phyloP scores from a whole-genome alignment of 35 echinoderm and acorn worm genomes.

The Lytechinus pictus region DNA sequence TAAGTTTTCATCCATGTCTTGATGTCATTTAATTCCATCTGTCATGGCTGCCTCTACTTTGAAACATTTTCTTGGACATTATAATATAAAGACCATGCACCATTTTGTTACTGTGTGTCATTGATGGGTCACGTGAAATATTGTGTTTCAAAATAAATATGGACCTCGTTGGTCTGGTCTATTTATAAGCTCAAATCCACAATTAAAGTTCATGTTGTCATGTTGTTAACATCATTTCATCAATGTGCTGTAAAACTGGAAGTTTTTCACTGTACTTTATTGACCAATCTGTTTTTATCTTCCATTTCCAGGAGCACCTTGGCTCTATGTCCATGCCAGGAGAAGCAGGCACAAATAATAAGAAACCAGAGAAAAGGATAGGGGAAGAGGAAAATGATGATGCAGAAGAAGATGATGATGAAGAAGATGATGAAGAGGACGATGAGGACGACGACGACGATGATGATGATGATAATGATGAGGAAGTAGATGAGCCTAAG shows the following conservation, averaged over 20 bases:
- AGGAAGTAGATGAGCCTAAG: constrained; percentile 84
- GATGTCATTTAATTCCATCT: too few species aligned
- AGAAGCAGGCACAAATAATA: constrained; percentile 18
- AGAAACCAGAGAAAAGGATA: constrained; percentile 18
- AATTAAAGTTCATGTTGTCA: background rate
- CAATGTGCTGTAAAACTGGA: too few species aligned
- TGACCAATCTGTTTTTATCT: background rate
- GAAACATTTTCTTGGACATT: too few species aligned
- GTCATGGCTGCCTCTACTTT: too few species aligned
- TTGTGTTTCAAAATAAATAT: background rate
- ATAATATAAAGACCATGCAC: too few species aligned
- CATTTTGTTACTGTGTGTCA: too few species aligned
- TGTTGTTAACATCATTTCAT: background rate
- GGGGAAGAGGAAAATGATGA: constrained; percentile 54
- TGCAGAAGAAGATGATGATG: constrained; percentile 53
- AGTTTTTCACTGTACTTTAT: too few species aligned
- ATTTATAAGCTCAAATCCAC: background rate
- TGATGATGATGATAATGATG: constrained; percentile 69
- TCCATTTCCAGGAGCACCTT: constrained; percentile 24
- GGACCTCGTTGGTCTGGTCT: background rate
- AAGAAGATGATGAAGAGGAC: constrained; percentile 64
- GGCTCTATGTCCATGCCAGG: constrained; percentile 5
- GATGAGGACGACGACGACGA: constrained; percentile 64
- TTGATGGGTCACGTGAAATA: too few species aligned
- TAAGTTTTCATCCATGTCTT: too few species aligned